Base-by-base conservation (phyloP, 2,888 invertebrate species). In the Terebella lapidaria region DNA sequence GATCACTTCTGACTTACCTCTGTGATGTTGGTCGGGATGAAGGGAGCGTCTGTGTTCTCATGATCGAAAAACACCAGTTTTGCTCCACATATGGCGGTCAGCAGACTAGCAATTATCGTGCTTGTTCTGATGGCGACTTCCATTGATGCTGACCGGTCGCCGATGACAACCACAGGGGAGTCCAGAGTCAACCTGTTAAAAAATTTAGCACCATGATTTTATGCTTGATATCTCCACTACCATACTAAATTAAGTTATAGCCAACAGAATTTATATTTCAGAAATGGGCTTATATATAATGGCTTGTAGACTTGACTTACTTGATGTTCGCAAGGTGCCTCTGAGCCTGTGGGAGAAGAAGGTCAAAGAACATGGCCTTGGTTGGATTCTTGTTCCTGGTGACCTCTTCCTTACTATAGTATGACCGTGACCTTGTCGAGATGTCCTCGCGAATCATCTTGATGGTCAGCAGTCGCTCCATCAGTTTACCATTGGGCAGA, bases 111-210 rank as follows among this genome's bases (percentile, higher is more conserved):
- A 30, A 80, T 76, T 63, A 80, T 80, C 22, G 79, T 76, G 53
- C 76, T 74, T 10, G 78, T 80, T 26, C 73, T 64, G 52, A 80
- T 77, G 27, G 80, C 80, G 20, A 80, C 74, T 30, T 74, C 70
- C 80, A 80, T 80, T n/a, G 77, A 77, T 0, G 72, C 70, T 1
- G 78, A 78, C 10, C 75, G 75, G 67, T 80, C 80, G 3, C 79
- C 80, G 25, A 79, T 71, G n/a, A 80, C 78, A 29, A 77, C 76
- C 27, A 80, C 72, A 0, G 80, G 80, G 0, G 74, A 62, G 55
- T 78, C 78, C 46, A 80, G 61, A 1, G 73, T 69, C 26, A 79
- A 63, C 30, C 60, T 62, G 51, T n/a, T 4, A 10, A 42, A 30
- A 55, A 10, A 42, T 46, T 18, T 42, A 55, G 5, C 5, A 26